Percentiles rank a stretch among this genome's conserved stretches.
These are phyloP conservation scores for Babylonia areolata DNA, from an alignment of 1,140 invertebrate genomes.

Conservation along the genomic window DNA sequence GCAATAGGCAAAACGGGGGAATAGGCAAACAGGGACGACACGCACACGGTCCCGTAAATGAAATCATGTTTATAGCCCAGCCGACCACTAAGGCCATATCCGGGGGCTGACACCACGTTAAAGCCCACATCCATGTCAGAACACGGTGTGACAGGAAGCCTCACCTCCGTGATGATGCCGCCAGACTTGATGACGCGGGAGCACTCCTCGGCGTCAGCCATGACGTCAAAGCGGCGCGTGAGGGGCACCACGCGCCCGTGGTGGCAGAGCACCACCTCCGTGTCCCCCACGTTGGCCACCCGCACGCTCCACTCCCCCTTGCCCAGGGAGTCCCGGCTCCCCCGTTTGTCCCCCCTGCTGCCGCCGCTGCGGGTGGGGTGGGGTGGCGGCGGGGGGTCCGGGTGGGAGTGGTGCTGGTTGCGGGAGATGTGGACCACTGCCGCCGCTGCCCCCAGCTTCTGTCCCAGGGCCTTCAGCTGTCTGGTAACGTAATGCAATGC, in stretches of 20 bases:
- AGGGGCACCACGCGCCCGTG: conserved; percentile 64
- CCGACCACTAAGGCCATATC: too few relatives aligned
- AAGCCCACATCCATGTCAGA: too few relatives aligned
- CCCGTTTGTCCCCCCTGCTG: neutral
- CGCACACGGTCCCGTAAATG: neutral
- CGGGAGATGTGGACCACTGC: conserved; percentile 68
- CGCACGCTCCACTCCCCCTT: conserved; percentile 59
- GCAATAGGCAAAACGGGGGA: too few relatives aligned
- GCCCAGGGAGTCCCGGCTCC: conserved; percentile 32
- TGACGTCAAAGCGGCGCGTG: conserved; percentile 67
- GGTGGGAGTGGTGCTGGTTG: neutral
- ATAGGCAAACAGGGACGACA: neutral
- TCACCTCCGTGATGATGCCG: conserved; percentile 75
- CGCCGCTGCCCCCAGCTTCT: conserved; percentile 72
- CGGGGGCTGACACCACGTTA: too few relatives aligned
- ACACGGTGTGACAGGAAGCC: neutral
- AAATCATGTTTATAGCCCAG: too few relatives aligned
- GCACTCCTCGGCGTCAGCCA: conserved; percentile 66
- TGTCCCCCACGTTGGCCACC: conserved; percentile 74
- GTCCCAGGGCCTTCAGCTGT: conserved; percentile 69
- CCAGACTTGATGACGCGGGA: conserved; percentile 69
- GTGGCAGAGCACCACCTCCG: conserved; percentile 72
- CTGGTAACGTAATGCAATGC: too few relatives aligned
- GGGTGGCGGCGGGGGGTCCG: neutral
- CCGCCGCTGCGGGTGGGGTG: neutral